phyloP scores from a whole-genome alignment of 2,888 invertebrate genomes.

The Cheilosia pagana region DNA sequence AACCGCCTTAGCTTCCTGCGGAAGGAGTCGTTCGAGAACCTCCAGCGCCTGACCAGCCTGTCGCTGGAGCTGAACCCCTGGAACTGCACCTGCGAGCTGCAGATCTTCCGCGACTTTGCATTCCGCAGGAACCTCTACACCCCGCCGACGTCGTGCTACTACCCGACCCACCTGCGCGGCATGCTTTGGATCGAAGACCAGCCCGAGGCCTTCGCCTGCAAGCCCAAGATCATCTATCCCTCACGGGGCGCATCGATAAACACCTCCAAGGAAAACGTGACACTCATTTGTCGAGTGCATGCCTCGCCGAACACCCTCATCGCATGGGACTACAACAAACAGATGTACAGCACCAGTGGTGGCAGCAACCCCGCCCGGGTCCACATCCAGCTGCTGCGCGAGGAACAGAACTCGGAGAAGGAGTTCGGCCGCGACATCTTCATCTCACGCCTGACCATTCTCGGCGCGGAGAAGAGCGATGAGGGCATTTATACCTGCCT shows the following conservation, averaged over 20 bases:
- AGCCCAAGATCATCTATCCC: conserved; percentile 89
- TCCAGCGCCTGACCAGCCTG: conserved; percentile 89
- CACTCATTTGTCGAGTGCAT: conserved; percentile 89
- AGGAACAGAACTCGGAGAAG: conserved; percentile 80
- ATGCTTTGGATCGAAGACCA: conserved; percentile 89
- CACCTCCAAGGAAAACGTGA: conserved; percentile 88
- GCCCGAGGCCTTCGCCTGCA: conserved; percentile 91
- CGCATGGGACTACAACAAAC: conserved; percentile 88
- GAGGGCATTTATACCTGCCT: conserved; percentile 90
- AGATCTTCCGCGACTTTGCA: conserved; percentile 91
- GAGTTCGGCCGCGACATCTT: conserved; percentile 80
- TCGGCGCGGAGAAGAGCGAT: conserved; percentile 87
- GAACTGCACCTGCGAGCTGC: conserved; percentile 93
- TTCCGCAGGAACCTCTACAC: conserved; percentile 90
- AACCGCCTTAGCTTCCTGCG: conserved; percentile 89
- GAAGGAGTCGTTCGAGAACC: conserved; percentile 86
- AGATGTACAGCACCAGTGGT: conserved; percentile 76
- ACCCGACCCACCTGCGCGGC: conserved; percentile 88
- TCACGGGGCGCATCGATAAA: conserved; percentile 85
- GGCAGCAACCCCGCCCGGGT: conserved; percentile 76
- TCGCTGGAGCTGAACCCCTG: conserved; percentile 92
- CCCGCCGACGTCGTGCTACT: conserved; percentile 89
- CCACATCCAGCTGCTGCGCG: conserved; percentile 79
- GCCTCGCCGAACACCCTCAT: conserved; percentile 91
- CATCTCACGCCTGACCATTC: conserved; percentile 85